Evolutionary conservation across 2,888 invertebrate species (phyloP).

Genomic region (Sussaba pulchella): DNA sequence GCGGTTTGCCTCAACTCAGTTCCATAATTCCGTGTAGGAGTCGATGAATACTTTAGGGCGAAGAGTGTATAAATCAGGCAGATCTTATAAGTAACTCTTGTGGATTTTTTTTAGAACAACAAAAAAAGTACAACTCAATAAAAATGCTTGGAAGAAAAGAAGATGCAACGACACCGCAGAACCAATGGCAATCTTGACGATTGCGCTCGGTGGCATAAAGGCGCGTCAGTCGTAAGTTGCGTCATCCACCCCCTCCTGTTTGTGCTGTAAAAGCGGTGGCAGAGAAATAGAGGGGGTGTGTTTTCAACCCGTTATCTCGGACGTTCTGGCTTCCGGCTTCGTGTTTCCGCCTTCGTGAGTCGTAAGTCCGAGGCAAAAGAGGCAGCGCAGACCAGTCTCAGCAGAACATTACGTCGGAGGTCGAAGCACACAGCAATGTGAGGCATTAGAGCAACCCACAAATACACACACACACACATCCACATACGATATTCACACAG

Average conservation of each 20-base stretch:
- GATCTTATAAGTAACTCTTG: too few species aligned
- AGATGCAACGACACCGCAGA: slow-evolving; percentile 9
- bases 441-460: slow-evolving; percentile 6
- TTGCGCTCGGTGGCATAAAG: slow-evolving; percentile 8
- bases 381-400: slow-evolving; percentile 26
- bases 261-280: background rate
- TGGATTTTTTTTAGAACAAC: too few species aligned
- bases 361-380: slow-evolving; percentile 57
- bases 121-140: too few species aligned
- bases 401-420: slow-evolving; percentile 3
- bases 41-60: too few species aligned
- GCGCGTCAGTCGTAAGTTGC: slow-evolving; percentile 25
- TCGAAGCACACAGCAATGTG: background rate
- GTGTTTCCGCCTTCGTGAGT: slow-evolving; percentile 63
- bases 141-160: background rate
- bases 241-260: slow-evolving; percentile 28
- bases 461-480: too few species aligned
- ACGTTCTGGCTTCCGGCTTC: slow-evolving; percentile 63
- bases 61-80: too few species aligned
- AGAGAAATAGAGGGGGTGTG: slow-evolving; percentile 20
- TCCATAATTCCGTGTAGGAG: too few species aligned
- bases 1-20: too few species aligned
- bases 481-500: slow-evolving; percentile 29
- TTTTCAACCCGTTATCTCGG: slow-evolving; percentile 62
- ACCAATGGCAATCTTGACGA: slow-evolving; percentile 1